phyloP scores from a whole-genome alignment of 2,888 invertebrate genomes.

The Cataglyphis albicans region DNA sequence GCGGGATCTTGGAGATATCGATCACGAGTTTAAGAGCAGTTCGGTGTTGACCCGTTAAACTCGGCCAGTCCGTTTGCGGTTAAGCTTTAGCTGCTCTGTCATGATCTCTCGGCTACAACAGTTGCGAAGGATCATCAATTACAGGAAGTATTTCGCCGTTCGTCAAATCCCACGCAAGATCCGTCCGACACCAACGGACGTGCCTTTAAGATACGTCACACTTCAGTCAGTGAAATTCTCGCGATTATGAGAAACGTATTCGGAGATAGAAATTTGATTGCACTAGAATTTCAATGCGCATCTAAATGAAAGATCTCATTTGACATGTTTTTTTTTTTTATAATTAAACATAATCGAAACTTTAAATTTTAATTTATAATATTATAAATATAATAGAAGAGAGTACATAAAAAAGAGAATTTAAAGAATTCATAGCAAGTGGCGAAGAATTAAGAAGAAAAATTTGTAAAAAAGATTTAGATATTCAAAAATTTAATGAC shows the following conservation, averaged over 20 bases:
- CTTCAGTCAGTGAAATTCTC: neutral
- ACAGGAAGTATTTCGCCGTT: conserved; percentile 68
- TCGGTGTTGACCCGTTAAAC: conserved; percentile 61
- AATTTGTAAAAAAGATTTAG: neutral
- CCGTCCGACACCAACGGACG: neutral
- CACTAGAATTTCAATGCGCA: neutral
- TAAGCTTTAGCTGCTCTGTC: conserved; percentile 56
- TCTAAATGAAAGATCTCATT: neutral
- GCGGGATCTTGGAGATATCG: conserved; percentile 21
- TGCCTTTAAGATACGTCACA: neutral
- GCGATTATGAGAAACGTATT: conserved; percentile 19
- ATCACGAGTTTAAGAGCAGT: conserved; percentile 51
- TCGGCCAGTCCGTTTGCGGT: conserved; percentile 62
- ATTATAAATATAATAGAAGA: neutral
- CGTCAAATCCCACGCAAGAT: conserved; percentile 52
- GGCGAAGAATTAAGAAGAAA: neutral
- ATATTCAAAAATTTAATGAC: neutral
- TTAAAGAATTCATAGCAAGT: neutral
- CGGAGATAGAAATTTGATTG: conserved; percentile 2
- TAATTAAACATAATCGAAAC: neutral
- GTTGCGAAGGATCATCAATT: conserved; percentile 74
- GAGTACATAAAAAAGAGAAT: neutral
- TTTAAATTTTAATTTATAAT: too few relatives aligned
- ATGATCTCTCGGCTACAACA: conserved; percentile 70
- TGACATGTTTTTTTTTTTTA: neutral